Evolutionary conservation across 2,888 invertebrate genomes (phyloP), one percentile per base, ranked within the genome.

Genomic region (Sycophila texana): DNA sequence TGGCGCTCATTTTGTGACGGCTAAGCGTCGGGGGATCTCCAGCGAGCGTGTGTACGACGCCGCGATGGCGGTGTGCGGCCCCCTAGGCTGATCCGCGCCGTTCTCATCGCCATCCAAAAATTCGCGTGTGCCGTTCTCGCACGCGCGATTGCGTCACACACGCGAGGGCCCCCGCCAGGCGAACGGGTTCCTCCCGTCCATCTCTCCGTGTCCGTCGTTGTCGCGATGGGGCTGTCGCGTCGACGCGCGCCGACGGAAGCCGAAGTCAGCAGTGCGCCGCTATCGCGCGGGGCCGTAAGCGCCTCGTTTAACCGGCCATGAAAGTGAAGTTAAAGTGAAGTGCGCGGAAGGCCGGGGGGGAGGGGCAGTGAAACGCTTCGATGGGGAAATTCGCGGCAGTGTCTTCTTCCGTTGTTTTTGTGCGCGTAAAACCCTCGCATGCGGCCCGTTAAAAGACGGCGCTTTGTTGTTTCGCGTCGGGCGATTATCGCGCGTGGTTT

Each of bases 321-420:
- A 75, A 75, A 57, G 77, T 65, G 77, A 71, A 71, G 71, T 77
- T 71, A 76, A 71, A 47, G 49, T 71, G 63, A 77, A 77, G 70
- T 63, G 76, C 49, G 65, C 30, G 53, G 39, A 26, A 39, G 30
- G 20, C 22, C 53, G 20, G 55, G 20, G 47, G 4, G 16, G 16
- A 22, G 39, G 16, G 14, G 30, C 51, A 16, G 26, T 26, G 26
- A 26, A 39, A 20, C 30, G 55, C 18, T 63, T 13, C 39, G 72
- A 72, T 72, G 61, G 72, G 26, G 68, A 16, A 30, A 66, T 75
- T 63, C 55, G 76, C 47, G 16, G 55, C n/a, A 53, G 63, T 75
- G 76, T 47, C 65, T 49, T 60, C 72, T 53, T 26, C 12, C 30
- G 61, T 7, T 22, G 60, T 12, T 60, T 5, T 4, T 61, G 61